phyloP scores from a whole-genome alignment of 2,888 invertebrate genomes.

The Cephus pulcher region DNA sequence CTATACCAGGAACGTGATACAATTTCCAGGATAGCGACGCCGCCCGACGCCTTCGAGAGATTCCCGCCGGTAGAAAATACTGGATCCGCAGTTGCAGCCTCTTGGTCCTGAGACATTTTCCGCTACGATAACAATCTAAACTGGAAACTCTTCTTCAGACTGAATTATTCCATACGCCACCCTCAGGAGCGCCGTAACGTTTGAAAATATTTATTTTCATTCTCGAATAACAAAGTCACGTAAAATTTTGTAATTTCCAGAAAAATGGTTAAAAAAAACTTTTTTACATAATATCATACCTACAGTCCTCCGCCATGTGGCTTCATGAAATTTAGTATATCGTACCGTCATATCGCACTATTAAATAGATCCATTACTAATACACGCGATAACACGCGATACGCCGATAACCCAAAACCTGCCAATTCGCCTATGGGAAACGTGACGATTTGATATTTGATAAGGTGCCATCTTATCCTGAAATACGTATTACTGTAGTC shows the following conservation, averaged over 20 bases:
- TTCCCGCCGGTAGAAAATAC: not conserved
- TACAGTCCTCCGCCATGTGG: accelerated
- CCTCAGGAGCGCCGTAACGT: not conserved
- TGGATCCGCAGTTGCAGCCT: not conserved
- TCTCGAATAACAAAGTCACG: not conserved
- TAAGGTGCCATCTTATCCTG: not conserved
- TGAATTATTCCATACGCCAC: not conserved
- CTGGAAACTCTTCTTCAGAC: not conserved
- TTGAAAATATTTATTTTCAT: not conserved
- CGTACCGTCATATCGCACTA: not conserved
- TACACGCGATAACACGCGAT: not conserved
- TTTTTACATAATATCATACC: too few species aligned
- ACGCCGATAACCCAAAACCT: not conserved
- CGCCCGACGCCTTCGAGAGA: not conserved
- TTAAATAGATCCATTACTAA: not conserved
- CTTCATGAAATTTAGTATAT: not conserved
- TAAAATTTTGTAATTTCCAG: not conserved
- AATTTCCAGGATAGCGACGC: not conserved
- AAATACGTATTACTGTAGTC: not conserved
- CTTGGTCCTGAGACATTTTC: not conserved
- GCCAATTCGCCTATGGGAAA: not conserved
- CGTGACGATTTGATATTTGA: not conserved
- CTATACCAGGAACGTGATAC: not conserved
- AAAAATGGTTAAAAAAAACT: too few species aligned
- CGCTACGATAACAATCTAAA: not conserved